Conservation (phyloP, 2,888 invertebrate species). For the Urechis unicinctus region DNA sequence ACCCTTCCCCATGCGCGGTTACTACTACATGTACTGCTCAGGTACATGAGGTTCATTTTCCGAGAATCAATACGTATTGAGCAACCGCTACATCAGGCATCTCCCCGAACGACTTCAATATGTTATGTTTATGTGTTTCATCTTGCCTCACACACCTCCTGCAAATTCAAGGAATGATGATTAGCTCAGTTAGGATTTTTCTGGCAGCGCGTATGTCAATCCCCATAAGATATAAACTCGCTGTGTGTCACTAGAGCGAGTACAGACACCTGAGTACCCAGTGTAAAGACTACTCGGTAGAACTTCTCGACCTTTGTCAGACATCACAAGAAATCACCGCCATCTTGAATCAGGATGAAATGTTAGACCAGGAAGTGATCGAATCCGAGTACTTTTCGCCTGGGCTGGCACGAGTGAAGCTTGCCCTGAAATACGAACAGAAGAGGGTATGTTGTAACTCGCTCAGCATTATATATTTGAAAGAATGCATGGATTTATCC, state of each 20-base stretch:
- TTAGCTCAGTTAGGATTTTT: too few species aligned
- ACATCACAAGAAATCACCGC: constrained; percentile 38
- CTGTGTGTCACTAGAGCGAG: constrained; percentile 30
- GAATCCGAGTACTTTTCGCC: not conserved
- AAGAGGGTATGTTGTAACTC: constrained; percentile 22
- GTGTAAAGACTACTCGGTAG: constrained; percentile 37
- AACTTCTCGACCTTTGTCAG: constrained; percentile 36
- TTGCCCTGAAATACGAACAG: constrained; percentile 25
- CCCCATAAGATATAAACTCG: too few species aligned
- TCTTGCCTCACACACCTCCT: too few species aligned
- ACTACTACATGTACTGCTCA: too few species aligned
- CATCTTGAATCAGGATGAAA: constrained; percentile 26
- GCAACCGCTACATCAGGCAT: too few species aligned
- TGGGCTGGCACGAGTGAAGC: constrained; percentile 19
- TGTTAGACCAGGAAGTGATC: constrained; percentile 12
- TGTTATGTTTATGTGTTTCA: too few species aligned
- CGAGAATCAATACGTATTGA: too few species aligned
- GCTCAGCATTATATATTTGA: not conserved
- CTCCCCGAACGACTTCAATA: too few species aligned
- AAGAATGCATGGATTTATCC: not conserved
- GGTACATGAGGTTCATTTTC: too few species aligned
- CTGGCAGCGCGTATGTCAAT: too few species aligned
- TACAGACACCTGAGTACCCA: constrained; percentile 34
- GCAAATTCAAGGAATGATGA: too few species aligned
- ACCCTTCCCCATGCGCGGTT: too few species aligned